Conservation (phyloP, 1,140 invertebrate genomes). For the Pseudomyrmex cubaensis region DNA sequence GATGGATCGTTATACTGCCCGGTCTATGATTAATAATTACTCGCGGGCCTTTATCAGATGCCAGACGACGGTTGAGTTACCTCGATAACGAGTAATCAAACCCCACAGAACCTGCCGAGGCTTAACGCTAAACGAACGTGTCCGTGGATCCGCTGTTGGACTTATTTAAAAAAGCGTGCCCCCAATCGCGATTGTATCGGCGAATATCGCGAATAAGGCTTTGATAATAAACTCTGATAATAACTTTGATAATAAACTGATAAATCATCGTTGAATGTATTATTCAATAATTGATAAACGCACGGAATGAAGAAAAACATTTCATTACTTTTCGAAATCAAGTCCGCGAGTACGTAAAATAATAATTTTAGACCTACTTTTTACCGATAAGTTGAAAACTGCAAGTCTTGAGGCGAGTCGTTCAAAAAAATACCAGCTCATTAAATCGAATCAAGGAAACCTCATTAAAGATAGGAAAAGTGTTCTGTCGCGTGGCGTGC, state of each 20-base stretch:
- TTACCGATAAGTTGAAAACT: neutral
- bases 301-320: neutral
- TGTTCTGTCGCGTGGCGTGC: constrained; percentile 66
- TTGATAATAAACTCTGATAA: neutral
- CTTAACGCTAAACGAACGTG: constrained; percentile 42
- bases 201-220: neutral
- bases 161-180: constrained; percentile 45
- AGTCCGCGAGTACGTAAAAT: neutral
- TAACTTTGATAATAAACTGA: too few species aligned
- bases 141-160: constrained; percentile 14
- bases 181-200: neutral
- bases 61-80: constrained; percentile 82
- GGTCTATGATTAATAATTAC: constrained; percentile 85
- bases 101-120: constrained; percentile 60
- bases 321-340: neutral
- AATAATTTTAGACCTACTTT: neutral
- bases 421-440: constrained; percentile 17
- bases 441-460: constrained; percentile 61
- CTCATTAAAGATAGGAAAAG: constrained; percentile 61
- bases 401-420: neutral
- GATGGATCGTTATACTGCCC: constrained; percentile 83
- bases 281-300: too few species aligned
- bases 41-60: constrained; percentile 82
- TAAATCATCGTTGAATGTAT: constrained; percentile 10
- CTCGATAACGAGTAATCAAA: constrained; percentile 84